A percentile compares a stretch with the other conserved stretches of the same genome.
phyloP scores from a whole-genome alignment of 1,140 invertebrate genomes.

The Hylyphantes graminicola region DNA sequence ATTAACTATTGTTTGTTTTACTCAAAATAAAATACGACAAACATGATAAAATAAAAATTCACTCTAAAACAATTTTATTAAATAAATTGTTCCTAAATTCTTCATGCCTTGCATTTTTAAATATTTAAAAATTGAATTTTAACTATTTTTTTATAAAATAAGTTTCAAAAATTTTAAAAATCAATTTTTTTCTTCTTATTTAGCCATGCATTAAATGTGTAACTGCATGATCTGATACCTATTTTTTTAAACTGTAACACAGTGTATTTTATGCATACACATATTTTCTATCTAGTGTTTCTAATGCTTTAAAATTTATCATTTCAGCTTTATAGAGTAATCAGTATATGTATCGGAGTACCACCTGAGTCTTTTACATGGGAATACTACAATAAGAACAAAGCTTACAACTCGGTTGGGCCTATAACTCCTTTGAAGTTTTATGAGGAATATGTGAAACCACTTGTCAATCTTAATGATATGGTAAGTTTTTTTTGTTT shows the following conservation, averaged over 20 bases:
- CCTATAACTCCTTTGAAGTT: constrained; percentile 83
- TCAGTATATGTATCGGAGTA: constrained; percentile 84
- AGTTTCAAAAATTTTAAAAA: too few relatives aligned
- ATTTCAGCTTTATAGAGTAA: constrained; percentile 78
- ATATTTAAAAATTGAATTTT: too few relatives aligned
- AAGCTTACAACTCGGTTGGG: constrained; percentile 80
- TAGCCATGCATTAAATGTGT: background rate
- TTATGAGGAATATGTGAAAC: constrained; percentile 82
- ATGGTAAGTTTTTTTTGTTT: constrained; percentile 73
- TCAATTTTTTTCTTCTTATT: background rate
- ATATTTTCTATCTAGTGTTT: background rate
- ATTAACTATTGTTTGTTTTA: too few relatives aligned
- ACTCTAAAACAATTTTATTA: too few relatives aligned
- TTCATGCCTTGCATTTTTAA: too few relatives aligned
- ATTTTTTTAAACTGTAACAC: background rate
- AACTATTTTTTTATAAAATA: too few relatives aligned
- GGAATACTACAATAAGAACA: constrained; percentile 90
- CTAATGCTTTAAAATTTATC: background rate
- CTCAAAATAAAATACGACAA: too few relatives aligned
- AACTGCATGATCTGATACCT: background rate
- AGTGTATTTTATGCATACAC: background rate
- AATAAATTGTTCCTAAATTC: too few relatives aligned
- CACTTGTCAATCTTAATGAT: constrained; percentile 83
- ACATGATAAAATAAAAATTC: too few relatives aligned
- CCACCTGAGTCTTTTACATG: constrained; percentile 84